Base-by-base conservation (phyloP, 2,797 vertebrate species). In the Streptopelia turtur region DNA sequence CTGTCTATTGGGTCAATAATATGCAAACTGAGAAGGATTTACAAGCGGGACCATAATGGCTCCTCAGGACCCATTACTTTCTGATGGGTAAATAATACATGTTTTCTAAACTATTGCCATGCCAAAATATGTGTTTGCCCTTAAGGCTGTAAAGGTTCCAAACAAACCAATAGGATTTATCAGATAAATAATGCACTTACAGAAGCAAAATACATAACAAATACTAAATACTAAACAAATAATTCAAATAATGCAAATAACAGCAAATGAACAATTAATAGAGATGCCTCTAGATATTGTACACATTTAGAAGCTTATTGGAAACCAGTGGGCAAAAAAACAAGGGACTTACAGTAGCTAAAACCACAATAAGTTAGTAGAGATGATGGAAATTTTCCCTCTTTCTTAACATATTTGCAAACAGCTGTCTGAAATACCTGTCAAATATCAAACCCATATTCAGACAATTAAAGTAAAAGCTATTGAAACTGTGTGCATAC, bases 51-150 rank as follows among this genome's bases (percentile, higher is more conserved):
- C 84, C 88, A 56, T 96, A 97, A 97, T 71, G 82, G 95, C n/a
- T 98, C 96, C 97, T 88, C 57, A 92, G 97, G 95, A 98, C 90
- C 95, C 91, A 96, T 97, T 97, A 97, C 91, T 96, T 97, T 95
- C 84, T 22, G 13, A 93, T 91, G 56, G 83, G 94, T 97, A 98
- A 97, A 95, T 96, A 97, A 97, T 89, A 96, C 86, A 88, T 97
- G 92, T 97, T 97, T 97, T 98, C 71, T 87, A 96, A 97, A 96
- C 89, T 83, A 92, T 4, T 66, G 49, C 74, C 64, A 93, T 97
- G 96, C 93, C 96, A 98, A 97, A 95, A 95, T 94, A 86, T 0
- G 27, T 82, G 77, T 71, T 97, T 96, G 92, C 69, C 91, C 47
- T 96, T 76, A 63, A 84, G 59, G 59, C 74, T 94, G 83, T 91